Conservation (phyloP, 1,140 invertebrate genomes). For the Caenorhabditis brenneri region DNA sequence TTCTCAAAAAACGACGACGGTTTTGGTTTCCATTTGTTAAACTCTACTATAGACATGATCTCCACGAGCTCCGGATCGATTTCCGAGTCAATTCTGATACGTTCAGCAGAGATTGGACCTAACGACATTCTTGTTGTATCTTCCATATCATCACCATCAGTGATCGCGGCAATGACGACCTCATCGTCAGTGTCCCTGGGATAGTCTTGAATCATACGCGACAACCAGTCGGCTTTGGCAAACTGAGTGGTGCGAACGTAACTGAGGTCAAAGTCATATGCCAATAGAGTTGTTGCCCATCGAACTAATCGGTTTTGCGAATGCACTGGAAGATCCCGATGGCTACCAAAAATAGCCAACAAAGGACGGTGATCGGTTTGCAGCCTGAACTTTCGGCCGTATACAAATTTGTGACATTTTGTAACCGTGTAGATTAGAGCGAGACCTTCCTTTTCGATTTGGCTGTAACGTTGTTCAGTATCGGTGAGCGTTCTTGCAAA, state of each 20-base stretch:
- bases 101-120: not conserved
- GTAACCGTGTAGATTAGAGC: slow-evolving; percentile 72
- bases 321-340: not conserved
- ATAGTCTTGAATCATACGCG: slow-evolving; percentile 58
- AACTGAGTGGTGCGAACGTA: slow-evolving; percentile 57
- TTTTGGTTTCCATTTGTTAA: not conserved
- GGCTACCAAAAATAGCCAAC: slow-evolving; percentile 71
- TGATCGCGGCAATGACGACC: slow-evolving; percentile 45
- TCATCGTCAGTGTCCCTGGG: slow-evolving; percentile 43
- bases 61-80: not conserved
- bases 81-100: not conserved
- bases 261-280: not conserved
- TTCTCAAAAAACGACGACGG: not conserved
- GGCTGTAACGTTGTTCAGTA: slow-evolving; percentile 71
- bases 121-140: too few species aligned
- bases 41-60: too few species aligned
- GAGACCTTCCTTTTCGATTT: slow-evolving; percentile 73
- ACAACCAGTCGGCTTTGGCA: slow-evolving; percentile 65
- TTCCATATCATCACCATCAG: not conserved
- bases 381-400: slow-evolving; percentile 72
- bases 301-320: not conserved
- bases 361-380: slow-evolving; percentile 74
- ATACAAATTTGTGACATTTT: slow-evolving; percentile 72
- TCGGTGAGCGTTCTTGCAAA: slow-evolving; percentile 71
- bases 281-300: too few species aligned